A percentile compares a stretch with the other conserved stretches of the same genome.
These are phyloP conservation scores for Bos indicus DNA, from an alignment of 2,113 vertebrate genomes.

Conservation along the genomic window DNA sequence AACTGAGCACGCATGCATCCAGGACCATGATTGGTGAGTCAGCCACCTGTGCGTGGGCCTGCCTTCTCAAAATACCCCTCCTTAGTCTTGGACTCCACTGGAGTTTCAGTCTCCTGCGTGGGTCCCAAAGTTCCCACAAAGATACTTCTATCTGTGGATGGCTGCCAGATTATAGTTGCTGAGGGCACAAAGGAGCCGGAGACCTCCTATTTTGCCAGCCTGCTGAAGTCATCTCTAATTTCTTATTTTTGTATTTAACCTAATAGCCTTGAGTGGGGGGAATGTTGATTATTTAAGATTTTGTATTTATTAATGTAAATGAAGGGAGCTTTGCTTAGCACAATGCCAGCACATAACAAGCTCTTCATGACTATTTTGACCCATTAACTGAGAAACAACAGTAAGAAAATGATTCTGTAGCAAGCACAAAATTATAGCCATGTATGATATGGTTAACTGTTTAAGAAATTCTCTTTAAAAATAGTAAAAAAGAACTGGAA, in stretches of 20 bases:
- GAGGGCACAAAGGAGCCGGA: background rate
- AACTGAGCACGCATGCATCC: rapidly evolving
- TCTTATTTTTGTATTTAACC: background rate
- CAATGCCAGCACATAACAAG: background rate
- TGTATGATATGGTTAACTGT: background rate
- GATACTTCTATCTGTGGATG: background rate
- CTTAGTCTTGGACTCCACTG: background rate
- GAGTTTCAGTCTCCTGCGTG: background rate
- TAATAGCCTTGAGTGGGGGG: background rate
- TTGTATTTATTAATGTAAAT: slow-evolving; percentile 8
- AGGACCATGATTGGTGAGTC: background rate
- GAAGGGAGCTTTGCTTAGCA: background rate
- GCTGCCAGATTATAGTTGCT: background rate
- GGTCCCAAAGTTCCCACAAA: background rate
- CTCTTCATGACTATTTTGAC: background rate
- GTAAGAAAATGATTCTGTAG: background rate
- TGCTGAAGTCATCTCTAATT: background rate
- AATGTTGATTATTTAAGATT: background rate
- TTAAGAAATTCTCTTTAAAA: slow-evolving; percentile 16
- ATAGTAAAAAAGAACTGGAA: background rate
- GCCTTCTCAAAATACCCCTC: background rate
- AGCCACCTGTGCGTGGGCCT: background rate
- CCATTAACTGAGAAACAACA: background rate
- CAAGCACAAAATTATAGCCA: background rate
- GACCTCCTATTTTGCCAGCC: background rate